Percentiles rank a stretch among this genome's conserved stretches.
Conservation (phyloP, 2,797 vertebrate species). For the Propithecus deckenii region DNA sequence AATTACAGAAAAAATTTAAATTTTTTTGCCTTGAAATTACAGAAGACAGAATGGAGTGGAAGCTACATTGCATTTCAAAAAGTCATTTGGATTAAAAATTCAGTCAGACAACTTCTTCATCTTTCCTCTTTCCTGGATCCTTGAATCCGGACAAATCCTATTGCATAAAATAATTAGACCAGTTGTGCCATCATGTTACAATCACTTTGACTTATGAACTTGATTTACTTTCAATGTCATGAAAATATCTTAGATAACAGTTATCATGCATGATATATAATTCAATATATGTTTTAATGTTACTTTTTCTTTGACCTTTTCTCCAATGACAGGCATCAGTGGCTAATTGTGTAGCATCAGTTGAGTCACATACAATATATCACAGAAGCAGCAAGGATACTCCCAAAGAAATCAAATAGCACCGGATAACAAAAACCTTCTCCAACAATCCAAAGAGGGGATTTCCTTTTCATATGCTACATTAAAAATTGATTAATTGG, state of each 20-base stretch:
- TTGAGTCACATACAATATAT: not conserved
- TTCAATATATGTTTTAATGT: not conserved
- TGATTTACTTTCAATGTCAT: slow-evolving; percentile 53
- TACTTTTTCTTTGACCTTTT: not conserved
- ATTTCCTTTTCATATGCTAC: not conserved
- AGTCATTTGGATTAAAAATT: slow-evolving; percentile 34
- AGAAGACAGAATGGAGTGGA: not conserved
- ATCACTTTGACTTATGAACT: slow-evolving; percentile 26
- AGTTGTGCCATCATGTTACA: slow-evolving; percentile 28
- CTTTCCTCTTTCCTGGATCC: not conserved
- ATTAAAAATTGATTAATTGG: not conserved
- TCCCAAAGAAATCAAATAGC: not conserved
- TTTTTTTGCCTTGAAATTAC: slow-evolving; percentile 11
- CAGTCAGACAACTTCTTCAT: not conserved
- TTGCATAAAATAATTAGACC: slow-evolving; percentile 34
- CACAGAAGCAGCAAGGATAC: not conserved
- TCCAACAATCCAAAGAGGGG: not conserved
- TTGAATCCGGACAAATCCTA: not conserved
- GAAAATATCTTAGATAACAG: slow-evolving; percentile 53
- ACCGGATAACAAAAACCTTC: not conserved
- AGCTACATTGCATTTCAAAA: not conserved
- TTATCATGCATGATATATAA: slow-evolving; percentile 12
- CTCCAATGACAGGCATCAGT: not conserved
- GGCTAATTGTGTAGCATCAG: not conserved
- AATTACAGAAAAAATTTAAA: not conserved